Conservation (phyloP, 2,113 vertebrate genomes). For the Neodontobutis hainanensis region DNA sequence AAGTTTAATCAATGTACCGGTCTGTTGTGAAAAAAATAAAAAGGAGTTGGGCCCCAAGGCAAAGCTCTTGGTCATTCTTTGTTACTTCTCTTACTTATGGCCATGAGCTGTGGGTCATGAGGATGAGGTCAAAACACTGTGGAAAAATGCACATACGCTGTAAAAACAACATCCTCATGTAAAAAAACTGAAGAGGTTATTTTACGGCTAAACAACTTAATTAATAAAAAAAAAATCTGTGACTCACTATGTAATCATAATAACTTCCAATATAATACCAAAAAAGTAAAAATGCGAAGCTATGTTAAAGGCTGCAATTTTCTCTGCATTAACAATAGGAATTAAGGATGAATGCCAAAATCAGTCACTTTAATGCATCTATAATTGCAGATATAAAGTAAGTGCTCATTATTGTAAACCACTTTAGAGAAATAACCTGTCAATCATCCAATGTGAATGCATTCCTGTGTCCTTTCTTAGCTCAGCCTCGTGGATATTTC, state of each 20-base stretch:
- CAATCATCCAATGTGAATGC: conserved; percentile 14
- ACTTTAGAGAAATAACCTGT: conserved; percentile 39
- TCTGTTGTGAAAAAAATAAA: no score
- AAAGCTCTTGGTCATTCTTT: no score
- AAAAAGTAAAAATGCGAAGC: conserved; percentile 19
- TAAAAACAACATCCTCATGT: background rate
- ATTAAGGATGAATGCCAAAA: conserved; percentile 31
- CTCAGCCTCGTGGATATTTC: conserved; percentile 14
- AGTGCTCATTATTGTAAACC: conserved; percentile 8
- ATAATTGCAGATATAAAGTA: background rate
- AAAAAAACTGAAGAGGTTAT: background rate
- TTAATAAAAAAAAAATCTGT: conserved; percentile 27
- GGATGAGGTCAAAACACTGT: background rate
- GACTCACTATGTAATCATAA: conserved; percentile 2
- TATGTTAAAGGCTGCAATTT: background rate
- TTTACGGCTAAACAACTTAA: conserved; percentile 18
- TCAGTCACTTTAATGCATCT: conserved; percentile 35
- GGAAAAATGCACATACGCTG: background rate
- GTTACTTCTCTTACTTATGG: no score
- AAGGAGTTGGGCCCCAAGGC: no score
- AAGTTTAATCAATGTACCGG: no score
- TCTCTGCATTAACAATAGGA: background rate
- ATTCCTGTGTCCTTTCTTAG: background rate
- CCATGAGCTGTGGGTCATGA: no score
- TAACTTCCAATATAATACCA: conserved; percentile 11